Evolutionary conservation across 2,888 invertebrate genomes (phyloP).

Genomic region (Lithophane ornitopus): DNA sequence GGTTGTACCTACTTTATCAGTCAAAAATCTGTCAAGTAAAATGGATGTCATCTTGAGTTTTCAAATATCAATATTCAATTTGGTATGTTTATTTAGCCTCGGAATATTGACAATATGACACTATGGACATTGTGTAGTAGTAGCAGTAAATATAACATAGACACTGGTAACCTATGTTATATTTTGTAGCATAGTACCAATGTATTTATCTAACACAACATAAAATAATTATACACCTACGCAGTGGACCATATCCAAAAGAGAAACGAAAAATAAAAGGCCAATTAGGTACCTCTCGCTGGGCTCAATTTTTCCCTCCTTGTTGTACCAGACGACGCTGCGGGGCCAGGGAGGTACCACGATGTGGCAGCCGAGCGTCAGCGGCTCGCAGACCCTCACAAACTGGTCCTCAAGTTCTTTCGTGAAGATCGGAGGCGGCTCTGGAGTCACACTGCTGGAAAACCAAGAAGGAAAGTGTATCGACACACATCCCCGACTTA

Average conservation of each 20-base stretch:
- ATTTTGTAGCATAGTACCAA: not conserved
- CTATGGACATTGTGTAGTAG: no score
- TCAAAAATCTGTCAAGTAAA: no score
- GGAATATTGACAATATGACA: no score
- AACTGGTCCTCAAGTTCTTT: slow-evolving; percentile 94
- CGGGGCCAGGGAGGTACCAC: slow-evolving; percentile 96
- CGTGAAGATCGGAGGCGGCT: slow-evolving; percentile 95
- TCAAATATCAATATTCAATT: no score
- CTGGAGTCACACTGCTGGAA: slow-evolving; percentile 86
- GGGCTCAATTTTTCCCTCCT: slow-evolving; percentile 94
- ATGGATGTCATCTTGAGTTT: no score
- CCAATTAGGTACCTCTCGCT: slow-evolving; percentile 87
- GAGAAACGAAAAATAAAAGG: not conserved
- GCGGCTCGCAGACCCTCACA: slow-evolving; percentile 94
- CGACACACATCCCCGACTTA: not conserved
- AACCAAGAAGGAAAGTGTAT: not conserved
- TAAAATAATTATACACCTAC: not conserved
- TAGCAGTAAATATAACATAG: no score
- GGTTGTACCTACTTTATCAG: no score
- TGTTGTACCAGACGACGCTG: slow-evolving; percentile 95
- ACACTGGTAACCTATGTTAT: no score
- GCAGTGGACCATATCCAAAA: no score
- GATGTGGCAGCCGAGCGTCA: slow-evolving; percentile 94
- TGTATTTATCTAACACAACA: not conserved
- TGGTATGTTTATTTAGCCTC: no score